Evolutionary conservation across 2,888 invertebrate genomes (phyloP).

Genomic region (Plemyria rubiginata): DNA sequence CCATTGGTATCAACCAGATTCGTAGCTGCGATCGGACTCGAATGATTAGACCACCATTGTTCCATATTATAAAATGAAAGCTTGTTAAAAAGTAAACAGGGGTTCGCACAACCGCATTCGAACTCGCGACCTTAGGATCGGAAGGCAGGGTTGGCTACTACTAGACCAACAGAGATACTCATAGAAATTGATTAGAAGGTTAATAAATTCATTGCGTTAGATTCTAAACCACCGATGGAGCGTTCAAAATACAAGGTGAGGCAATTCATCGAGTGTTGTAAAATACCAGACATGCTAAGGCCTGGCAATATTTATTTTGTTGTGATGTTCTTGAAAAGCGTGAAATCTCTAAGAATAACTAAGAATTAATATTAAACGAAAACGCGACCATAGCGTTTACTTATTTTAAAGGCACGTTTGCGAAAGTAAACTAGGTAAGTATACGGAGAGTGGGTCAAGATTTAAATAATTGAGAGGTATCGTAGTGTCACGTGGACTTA

Average conservation of each 20-base stretch:
- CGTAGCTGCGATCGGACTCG: no score
- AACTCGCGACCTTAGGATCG: no score
- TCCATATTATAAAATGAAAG: no score
- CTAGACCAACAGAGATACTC: no score
- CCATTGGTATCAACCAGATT: no score
- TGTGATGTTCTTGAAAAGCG: conserved; percentile 18
- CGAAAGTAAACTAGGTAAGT: conserved; percentile 9
- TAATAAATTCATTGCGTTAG: conserved; percentile 35
- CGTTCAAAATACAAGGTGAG: conserved; percentile 39
- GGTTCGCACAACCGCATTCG: no score
- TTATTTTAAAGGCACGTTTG: conserved; percentile 10
- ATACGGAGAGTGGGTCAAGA: conserved; percentile 21
- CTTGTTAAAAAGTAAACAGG: no score
- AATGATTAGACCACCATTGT: no score
- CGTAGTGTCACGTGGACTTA: not conserved
- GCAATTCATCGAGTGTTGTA: conserved; percentile 43
- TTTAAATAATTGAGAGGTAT: conserved; percentile 12
- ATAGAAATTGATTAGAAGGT: conserved; percentile 28
- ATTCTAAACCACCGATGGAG: conserved; percentile 33
- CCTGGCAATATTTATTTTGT: conserved; percentile 35
- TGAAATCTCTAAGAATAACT: not conserved
- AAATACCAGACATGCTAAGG: conserved; percentile 43
- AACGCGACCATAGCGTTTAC: conserved; percentile 6
- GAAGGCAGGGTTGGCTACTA: no score
- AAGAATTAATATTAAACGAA: not conserved